phyloP scores from a whole-genome alignment of 2,113 vertebrate species.

The Ceyx margarethae region DNA sequence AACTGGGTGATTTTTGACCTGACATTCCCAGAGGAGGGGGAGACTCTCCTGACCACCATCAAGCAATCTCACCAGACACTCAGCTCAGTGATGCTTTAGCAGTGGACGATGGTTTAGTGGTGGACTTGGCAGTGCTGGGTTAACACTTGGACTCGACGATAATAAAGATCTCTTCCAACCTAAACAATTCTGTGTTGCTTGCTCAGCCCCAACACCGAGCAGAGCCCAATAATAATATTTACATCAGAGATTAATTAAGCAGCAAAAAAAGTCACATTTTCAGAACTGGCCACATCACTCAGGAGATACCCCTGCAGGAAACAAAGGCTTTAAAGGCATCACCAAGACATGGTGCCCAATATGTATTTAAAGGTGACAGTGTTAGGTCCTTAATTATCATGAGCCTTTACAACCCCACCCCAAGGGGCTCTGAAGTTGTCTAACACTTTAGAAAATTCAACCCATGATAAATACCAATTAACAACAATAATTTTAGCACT shows the following conservation, averaged over 20 bases:
- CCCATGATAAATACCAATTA: conserved; percentile 28
- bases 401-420: not conserved
- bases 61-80: not conserved
- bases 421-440: not conserved
- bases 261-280: not conserved
- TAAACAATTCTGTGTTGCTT: not conserved
- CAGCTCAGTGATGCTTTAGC: not conserved
- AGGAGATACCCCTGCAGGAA: not conserved
- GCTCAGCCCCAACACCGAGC: not conserved
- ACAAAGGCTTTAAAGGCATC: not conserved
- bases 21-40: not conserved
- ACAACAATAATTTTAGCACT: not conserved
- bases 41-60: accelerated
- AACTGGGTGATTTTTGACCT: not conserved
- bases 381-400: not conserved
- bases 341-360: accelerated
- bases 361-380: not conserved
- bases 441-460: conserved; percentile 15
- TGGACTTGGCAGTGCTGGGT: too few relatives aligned
- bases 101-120: not conserved
- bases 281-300: not conserved
- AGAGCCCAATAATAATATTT: not conserved
- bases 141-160: not conserved
- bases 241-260: not conserved
- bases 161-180: not conserved